Conservation (phyloP, 1,140 invertebrate species). For the Dryas iulia region DNA sequence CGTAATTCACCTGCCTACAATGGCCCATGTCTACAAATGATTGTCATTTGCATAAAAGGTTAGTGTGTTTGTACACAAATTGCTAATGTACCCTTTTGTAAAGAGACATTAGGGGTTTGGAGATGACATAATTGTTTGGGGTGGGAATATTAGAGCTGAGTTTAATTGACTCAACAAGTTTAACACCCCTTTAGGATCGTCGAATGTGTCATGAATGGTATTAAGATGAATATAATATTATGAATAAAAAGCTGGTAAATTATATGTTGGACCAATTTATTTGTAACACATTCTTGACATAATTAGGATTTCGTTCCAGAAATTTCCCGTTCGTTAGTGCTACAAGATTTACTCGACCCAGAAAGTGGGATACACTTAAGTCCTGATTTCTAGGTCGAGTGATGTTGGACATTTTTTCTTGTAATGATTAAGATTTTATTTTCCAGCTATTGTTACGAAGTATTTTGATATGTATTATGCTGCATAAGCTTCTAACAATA, state of each 20-base stretch:
- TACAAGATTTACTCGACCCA: conserved; percentile 28
- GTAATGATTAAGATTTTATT: background rate
- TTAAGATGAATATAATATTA: background rate
- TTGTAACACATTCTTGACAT: background rate
- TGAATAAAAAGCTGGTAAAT: background rate
- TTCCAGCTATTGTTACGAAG: background rate
- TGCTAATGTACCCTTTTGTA: conserved; percentile 59
- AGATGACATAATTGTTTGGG: conserved; percentile 72
- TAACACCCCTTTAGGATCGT: conserved; percentile 55
- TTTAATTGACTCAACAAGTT: conserved; percentile 74
- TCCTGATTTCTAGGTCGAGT: conserved; percentile 30
- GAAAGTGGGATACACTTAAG: conserved; percentile 14
- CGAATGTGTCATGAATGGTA: conserved; percentile 32
- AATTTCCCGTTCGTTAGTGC: conserved; percentile 11
- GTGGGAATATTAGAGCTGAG: conserved; percentile 60
- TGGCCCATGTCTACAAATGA: conserved; percentile 27
- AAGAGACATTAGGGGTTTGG: conserved; percentile 49
- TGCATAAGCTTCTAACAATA: background rate
- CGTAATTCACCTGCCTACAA: conserved; percentile 26
- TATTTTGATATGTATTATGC: background rate
- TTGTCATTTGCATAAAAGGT: conserved; percentile 35
- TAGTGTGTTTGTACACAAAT: conserved; percentile 44
- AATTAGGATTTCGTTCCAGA: conserved; percentile 1
- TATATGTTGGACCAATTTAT: background rate
- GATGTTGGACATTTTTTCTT: conserved; percentile 5